Evolutionary conservation across 2,113 vertebrate species (phyloP), one percentile per base, ranked within the genome.

Genomic region (Cochlearius cochlearius): DNA sequence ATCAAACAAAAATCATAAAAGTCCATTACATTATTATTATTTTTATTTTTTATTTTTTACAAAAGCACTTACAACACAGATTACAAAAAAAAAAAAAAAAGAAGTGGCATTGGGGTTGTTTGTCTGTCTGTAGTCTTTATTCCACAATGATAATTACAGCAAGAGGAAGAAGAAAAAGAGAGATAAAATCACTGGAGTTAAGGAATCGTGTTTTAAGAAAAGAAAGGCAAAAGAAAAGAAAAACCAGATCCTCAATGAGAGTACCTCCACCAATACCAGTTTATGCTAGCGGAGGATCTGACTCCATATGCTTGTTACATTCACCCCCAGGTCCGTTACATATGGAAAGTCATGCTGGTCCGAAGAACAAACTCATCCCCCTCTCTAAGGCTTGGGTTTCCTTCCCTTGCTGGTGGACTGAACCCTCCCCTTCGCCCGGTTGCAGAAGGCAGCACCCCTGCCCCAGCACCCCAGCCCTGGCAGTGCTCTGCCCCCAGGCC

Each of bases 61-160:
- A 97, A 97, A 97, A 97, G 94, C 95, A 97, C 96, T 97, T 96
- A 97, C 96, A 96, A 96, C 97, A 97, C 95, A 91, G 95, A 91
- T 96, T 94, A 94, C 87, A 32, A 93, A 96, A 96, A 93, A 64
- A 59, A 88, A 77, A 80, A 81, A 47, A 52, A 39, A 29, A 59
- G 16, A 43, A 43, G 60, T 36, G 76, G 90, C 71, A 77, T 78
- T 90, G 83, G 86, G 92, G 69, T 78, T 78, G 47, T 90, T 80
- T 59, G 39, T 94, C 68, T 89, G 87, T 85, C 79, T 94, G 77
- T 75, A 93, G 75, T 83, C 85, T 90, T 90, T 91, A 91, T 75
- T 94, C 82, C 91, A 96, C 94, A 93, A 95, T 80, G 85, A 81
- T 77, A 59, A 89, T 97, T 95, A 97, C 85, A 97, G 85, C 89